These are phyloP conservation scores for Cardinalis cardinalis DNA, from an alignment of 2,113 vertebrate species.

Conservation along the genomic window DNA sequence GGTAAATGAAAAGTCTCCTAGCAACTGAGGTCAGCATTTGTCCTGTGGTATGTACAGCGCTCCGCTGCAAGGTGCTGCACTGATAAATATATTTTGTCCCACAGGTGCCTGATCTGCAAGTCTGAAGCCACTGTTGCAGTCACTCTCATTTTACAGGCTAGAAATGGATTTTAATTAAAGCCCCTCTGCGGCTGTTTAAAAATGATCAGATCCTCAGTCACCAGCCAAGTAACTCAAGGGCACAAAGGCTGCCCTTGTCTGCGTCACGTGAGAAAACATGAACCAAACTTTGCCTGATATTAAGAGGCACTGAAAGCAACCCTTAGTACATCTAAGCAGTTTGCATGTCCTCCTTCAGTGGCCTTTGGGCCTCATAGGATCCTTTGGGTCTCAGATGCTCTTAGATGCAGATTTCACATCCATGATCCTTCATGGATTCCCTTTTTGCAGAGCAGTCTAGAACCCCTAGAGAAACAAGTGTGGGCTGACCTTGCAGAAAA, in stretches of 20 bases:
- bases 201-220: background rate
- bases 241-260: background rate
- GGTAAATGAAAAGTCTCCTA: background rate
- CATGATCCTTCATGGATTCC: background rate
- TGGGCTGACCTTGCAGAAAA: background rate
- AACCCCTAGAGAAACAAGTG: background rate
- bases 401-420: background rate
- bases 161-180: constrained; percentile 4
- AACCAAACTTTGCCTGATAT: background rate
- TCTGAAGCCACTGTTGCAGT: background rate
- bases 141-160: background rate
- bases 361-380: background rate
- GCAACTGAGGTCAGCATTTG: background rate
- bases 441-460: background rate
- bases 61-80: background rate
- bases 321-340: background rate
- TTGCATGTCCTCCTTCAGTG: background rate
- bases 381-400: background rate
- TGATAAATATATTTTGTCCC: background rate
- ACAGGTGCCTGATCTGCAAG: background rate
- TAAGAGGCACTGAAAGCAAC: background rate
- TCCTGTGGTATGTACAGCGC: background rate
- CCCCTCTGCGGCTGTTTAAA: background rate
- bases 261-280: background rate
- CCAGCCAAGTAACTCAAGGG: background rate